A percentile compares a stretch with the other conserved stretches of the same genome.
phyloP scores from a whole-genome alignment of 1,140 invertebrate genomes.

The Pseudomyrmex gracilis region DNA sequence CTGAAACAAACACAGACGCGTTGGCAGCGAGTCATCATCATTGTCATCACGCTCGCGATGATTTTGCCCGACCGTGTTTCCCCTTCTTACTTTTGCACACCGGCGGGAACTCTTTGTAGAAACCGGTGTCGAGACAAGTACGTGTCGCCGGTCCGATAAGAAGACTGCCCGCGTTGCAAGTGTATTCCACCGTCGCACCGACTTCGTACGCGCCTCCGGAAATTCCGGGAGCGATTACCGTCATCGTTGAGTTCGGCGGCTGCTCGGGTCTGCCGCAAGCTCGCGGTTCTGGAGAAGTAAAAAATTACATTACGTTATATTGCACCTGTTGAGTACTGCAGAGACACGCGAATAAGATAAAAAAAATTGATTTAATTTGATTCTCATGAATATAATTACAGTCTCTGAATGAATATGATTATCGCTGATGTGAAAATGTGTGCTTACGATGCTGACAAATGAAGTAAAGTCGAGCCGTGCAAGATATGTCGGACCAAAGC shows the following conservation, averaged over 20 bases:
- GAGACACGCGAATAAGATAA: too few species aligned
- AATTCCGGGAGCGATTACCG: constrained; percentile 82
- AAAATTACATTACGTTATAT: background rate
- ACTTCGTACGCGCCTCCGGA: constrained; percentile 91
- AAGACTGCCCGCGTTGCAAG: constrained; percentile 94
- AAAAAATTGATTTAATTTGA: too few species aligned
- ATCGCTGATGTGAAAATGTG: constrained; percentile 72
- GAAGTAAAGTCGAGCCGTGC: constrained; percentile 93
- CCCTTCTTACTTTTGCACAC: constrained; percentile 94
- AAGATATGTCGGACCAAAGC: constrained; percentile 97
- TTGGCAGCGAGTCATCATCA: constrained; percentile 2
- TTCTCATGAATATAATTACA: too few species aligned
- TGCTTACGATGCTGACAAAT: constrained; percentile 98
- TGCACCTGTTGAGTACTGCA: too few species aligned
- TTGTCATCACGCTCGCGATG: constrained; percentile 2
- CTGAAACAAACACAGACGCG: constrained; percentile 83
- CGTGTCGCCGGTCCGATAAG: constrained; percentile 93
- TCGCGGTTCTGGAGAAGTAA: constrained; percentile 89
- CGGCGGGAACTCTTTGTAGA: constrained; percentile 97
- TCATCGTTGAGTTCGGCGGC: constrained; percentile 96
- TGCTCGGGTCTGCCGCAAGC: constrained; percentile 96
- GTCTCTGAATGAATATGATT: too few species aligned
- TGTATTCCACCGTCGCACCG: constrained; percentile 94
- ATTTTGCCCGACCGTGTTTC: constrained; percentile 31
- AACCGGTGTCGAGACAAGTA: constrained; percentile 95